Conservation (phyloP, 2,797 vertebrate species). For the Alcedo atthis region DNA sequence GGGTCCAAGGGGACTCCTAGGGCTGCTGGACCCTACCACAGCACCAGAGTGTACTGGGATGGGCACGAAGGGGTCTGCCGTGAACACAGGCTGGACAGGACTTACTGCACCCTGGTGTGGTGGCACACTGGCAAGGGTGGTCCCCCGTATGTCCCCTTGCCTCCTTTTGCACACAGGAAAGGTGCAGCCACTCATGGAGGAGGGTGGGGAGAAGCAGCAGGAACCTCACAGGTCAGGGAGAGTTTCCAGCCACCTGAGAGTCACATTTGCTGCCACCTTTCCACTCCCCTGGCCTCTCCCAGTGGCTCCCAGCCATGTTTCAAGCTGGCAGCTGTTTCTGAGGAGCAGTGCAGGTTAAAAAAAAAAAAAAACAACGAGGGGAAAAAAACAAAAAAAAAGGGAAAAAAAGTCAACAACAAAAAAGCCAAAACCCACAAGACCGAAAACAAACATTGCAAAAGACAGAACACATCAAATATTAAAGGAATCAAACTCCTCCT, state of each 20-base stretch:
- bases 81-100: neutral
- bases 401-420: accelerated
- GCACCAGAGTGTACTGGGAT: neutral
- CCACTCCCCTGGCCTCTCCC: neutral
- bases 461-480: conserved; percentile 59
- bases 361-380: neutral
- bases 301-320: neutral
- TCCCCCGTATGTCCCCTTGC: neutral
- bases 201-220: neutral
- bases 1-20: neutral
- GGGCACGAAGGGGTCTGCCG: too few relatives aligned
- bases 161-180: neutral
- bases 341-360: neutral
- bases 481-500: conserved; percentile 51
- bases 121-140: neutral
- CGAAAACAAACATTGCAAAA: conserved; percentile 44
- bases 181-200: neutral
- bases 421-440: neutral
- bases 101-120: neutral
- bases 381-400: neutral
- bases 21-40: neutral
- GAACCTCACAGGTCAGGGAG: neutral
- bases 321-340: neutral
- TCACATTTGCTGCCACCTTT: neutral
- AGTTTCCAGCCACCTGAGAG: neutral